phyloP scores from a whole-genome alignment of 2,797 vertebrate species.

The Schizopygopsis malacanthus region DNA sequence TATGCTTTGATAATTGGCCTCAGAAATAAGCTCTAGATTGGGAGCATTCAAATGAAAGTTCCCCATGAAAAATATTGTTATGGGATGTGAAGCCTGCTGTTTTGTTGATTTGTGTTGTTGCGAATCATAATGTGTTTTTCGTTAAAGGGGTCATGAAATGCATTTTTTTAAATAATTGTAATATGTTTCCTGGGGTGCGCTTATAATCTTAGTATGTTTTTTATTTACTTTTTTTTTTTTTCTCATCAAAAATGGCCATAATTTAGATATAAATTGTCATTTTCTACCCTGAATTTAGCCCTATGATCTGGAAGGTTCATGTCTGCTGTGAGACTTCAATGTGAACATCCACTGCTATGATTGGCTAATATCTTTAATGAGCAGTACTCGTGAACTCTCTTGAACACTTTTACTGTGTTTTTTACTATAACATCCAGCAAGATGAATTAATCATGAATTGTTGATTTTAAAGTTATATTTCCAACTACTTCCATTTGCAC shows the following conservation, averaged over 20 bases:
- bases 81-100: slow-evolving; percentile 19
- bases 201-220: neutral
- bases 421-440: neutral
- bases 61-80: neutral
- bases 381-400: neutral
- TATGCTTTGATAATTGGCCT: slow-evolving; percentile 4
- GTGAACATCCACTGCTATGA: neutral
- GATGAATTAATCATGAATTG: neutral
- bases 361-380: neutral
- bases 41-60: neutral
- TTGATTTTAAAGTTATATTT: neutral
- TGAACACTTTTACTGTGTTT: neutral
- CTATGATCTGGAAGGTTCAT: neutral
- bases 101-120: slow-evolving; percentile 11
- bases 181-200: neutral
- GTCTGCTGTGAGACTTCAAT: neutral
- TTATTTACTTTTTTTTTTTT: neutral
- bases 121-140: neutral
- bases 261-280: neutral
- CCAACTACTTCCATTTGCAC: no score
- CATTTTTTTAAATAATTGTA: neutral
- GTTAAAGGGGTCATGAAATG: neutral
- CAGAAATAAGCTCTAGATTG: slow-evolving; percentile 12
- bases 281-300: neutral
- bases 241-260: neutral